phyloP scores from a whole-genome alignment of 2,797 vertebrate genomes.

The Microchirus variegatus region DNA sequence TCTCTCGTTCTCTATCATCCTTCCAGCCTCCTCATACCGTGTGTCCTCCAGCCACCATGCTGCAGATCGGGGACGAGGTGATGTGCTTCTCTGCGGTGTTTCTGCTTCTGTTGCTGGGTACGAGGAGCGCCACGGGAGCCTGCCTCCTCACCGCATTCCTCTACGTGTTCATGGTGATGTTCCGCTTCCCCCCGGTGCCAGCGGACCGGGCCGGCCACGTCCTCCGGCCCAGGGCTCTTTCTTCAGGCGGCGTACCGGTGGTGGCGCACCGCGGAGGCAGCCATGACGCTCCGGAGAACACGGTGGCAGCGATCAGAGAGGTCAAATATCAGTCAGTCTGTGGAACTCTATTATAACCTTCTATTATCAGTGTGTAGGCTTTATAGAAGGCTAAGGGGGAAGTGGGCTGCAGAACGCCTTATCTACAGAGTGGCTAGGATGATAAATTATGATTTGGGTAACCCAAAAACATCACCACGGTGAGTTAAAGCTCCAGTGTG shows the following conservation, averaged over 20 bases:
- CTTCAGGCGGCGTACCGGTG: constrained; percentile 65
- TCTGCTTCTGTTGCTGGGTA: constrained; percentile 69
- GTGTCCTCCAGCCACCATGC: constrained; percentile 67
- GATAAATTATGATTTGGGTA: no score
- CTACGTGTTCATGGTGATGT: constrained; percentile 82
- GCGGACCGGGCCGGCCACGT: constrained; percentile 79
- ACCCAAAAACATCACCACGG: no score
- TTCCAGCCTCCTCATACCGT: background rate
- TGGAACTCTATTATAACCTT: no score
- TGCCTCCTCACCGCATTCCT: constrained; percentile 79
- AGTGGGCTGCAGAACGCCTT: no score
- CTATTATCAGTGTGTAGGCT: no score
- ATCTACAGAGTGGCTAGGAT: no score
- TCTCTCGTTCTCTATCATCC: background rate
- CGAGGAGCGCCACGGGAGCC: constrained; percentile 82
- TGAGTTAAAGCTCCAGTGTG: no score
- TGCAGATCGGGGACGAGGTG: constrained; percentile 82
- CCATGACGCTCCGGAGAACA: constrained; percentile 95
- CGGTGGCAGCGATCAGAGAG: constrained; percentile 88
- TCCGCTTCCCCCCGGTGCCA: constrained; percentile 84
- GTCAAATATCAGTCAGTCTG: constrained; percentile 55
- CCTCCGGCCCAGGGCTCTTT: constrained; percentile 73
- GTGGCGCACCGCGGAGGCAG: constrained; percentile 90
- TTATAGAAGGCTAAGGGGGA: no score
- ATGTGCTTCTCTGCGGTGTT: constrained; percentile 79